Percentiles rank a stretch among this genome's conserved stretches.
These are phyloP conservation scores for Streblospio benedicti DNA, from an alignment of 1,140 invertebrate species.

Conservation along the genomic window DNA sequence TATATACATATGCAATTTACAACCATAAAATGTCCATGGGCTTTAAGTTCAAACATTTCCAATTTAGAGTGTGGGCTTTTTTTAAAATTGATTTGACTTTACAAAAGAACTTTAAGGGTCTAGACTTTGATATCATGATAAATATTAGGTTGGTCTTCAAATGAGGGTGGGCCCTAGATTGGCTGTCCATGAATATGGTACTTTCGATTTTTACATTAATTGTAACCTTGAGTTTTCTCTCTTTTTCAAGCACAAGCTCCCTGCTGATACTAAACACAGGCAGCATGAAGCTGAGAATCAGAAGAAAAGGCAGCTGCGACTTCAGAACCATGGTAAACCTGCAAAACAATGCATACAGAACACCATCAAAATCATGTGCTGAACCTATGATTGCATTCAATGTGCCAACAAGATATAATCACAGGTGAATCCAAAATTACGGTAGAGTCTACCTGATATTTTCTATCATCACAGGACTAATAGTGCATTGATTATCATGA, in stretches of 20 bases:
- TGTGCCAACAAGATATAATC: no score
- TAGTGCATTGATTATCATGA: no score
- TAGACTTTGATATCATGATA: not conserved
- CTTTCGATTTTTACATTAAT: no score
- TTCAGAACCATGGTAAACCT: slow-evolving; percentile 46
- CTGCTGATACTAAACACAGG: slow-evolving; percentile 37
- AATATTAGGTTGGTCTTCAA: not conserved
- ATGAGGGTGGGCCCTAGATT: not conserved
- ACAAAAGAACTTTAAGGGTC: not conserved
- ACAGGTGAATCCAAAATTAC: no score
- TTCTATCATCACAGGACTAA: no score
- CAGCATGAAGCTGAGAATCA: slow-evolving; percentile 62
- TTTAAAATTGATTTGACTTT: not conserved
- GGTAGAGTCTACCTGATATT: no score
- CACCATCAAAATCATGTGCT: no score
- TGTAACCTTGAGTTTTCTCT: slow-evolving; percentile 39
- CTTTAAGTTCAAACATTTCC: not conserved
- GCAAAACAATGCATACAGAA: slow-evolving; percentile 43
- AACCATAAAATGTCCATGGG: not conserved
- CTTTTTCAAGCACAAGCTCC: slow-evolving; percentile 43
- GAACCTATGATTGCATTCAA: no score
- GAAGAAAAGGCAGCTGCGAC: slow-evolving; percentile 51
- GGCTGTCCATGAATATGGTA: no score
- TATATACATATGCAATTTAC: no score
- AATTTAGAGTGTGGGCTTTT: no score